phyloP scores from a whole-genome alignment of 2,797 vertebrate genomes.

The Enteromius argenteus region DNA sequence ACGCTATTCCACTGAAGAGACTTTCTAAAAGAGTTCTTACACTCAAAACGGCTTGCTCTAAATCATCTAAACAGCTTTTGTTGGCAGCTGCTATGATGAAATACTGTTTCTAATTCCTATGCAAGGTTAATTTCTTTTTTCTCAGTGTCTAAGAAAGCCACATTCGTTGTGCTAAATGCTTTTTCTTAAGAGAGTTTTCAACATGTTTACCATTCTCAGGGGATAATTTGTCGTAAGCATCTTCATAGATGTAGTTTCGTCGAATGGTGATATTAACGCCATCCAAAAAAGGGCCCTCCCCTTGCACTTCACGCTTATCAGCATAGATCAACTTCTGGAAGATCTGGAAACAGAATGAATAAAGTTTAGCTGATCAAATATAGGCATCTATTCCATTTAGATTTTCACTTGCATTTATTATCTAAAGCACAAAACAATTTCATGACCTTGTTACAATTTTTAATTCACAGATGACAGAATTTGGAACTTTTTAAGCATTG shows the following conservation, averaged over 20 bases:
- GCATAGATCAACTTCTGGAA: slow-evolving; percentile 97
- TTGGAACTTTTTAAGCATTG: background rate
- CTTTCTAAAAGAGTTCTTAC: background rate
- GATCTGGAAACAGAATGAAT: slow-evolving; percentile 79
- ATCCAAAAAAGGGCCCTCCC: slow-evolving; percentile 93
- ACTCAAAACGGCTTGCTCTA: background rate
- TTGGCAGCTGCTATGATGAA: background rate
- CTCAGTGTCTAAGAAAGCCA: background rate
- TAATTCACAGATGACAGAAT: background rate
- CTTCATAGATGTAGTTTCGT: slow-evolving; percentile 99
- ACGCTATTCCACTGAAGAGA: background rate
- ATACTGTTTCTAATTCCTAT: background rate
- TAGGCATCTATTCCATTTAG: background rate
- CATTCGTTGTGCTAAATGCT: background rate
- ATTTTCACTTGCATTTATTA: background rate
- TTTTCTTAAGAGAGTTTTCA: slow-evolving; percentile 5
- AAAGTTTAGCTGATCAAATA: background rate
- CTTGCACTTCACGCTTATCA: slow-evolving; percentile 97
- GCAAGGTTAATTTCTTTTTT: slow-evolving; percentile 14
- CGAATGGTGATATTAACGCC: slow-evolving; percentile 97
- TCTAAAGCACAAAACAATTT: background rate
- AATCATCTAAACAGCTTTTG: background rate
- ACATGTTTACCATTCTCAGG: slow-evolving; percentile 92
- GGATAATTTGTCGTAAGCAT: slow-evolving; percentile 98
- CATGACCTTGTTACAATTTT: background rate